Conservation (phyloP, 2,113 vertebrate genomes). For the Thymallus thymallus region DNA sequence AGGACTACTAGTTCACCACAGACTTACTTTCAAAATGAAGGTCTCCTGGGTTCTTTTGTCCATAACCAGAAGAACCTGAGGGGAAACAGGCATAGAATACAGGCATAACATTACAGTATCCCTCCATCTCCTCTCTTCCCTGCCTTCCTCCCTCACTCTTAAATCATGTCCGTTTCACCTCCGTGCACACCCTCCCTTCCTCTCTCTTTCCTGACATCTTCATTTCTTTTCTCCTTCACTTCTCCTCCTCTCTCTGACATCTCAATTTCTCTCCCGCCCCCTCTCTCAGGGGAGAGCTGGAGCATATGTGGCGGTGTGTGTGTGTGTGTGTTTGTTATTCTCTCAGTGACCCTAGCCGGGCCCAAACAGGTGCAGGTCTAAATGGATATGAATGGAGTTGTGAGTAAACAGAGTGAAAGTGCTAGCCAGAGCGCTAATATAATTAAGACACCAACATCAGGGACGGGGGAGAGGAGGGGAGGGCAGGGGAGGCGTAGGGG, state of each 20-base stretch:
- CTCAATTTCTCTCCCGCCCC: slow-evolving; percentile 51
- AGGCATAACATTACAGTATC: background rate
- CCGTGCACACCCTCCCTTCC: background rate
- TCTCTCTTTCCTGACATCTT: slow-evolving; percentile 34
- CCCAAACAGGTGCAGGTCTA: slow-evolving; percentile 99
- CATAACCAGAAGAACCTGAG: slow-evolving; percentile 95
- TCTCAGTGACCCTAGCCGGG: slow-evolving; percentile 88
- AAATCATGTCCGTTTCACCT: background rate
- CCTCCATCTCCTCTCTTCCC: background rate
- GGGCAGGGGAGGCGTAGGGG: slow-evolving; percentile 75
- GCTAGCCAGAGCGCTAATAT: slow-evolving; percentile 94
- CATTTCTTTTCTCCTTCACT: slow-evolving; percentile 34
- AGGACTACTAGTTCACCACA: background rate
- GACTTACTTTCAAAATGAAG: slow-evolving; percentile 95
- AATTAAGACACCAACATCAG: slow-evolving; percentile 98
- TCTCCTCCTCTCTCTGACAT: slow-evolving; percentile 50
- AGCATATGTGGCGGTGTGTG: slow-evolving; percentile 54
- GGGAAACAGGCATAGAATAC: background rate
- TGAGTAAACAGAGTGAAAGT: slow-evolving; percentile 92
- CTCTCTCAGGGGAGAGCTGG: slow-evolving; percentile 46
- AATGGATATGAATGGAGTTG: slow-evolving; percentile 99
- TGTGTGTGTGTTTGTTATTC: slow-evolving; percentile 54
- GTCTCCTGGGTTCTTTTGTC: slow-evolving; percentile 94
- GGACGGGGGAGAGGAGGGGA: slow-evolving; percentile 48
- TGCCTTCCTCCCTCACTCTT: background rate